Evolutionary conservation across 1,140 invertebrate species (phyloP).

Genomic region (Drosophila sp.): DNA sequence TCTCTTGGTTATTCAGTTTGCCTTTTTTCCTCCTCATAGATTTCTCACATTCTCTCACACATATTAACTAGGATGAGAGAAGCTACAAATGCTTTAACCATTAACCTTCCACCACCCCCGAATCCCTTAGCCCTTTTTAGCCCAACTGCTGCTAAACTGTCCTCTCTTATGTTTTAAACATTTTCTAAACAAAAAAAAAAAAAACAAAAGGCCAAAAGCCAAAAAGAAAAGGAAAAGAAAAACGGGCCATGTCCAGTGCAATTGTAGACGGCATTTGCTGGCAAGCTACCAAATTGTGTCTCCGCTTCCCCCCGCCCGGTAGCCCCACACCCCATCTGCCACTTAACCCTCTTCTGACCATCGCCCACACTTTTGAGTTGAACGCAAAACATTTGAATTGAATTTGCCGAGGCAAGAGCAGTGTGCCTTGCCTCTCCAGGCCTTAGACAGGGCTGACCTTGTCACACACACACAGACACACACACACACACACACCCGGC

Average conservation of each 20-base stretch:
- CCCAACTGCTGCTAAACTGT: constrained; percentile 42
- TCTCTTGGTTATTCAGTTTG: background rate
- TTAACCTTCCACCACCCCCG: constrained; percentile 12
- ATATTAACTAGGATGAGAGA: background rate
- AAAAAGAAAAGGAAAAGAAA: constrained; percentile 37
- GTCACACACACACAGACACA: constrained; percentile 50
- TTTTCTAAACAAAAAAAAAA: constrained; percentile 42
- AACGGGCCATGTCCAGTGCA: constrained; percentile 69
- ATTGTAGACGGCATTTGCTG: constrained; percentile 46
- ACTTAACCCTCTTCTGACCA: constrained; percentile 20
- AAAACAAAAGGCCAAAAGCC: constrained; percentile 43
- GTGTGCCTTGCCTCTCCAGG: constrained; percentile 63
- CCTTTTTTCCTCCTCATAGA: constrained; percentile 16
- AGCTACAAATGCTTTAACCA: constrained; percentile 28
- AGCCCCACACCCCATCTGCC: background rate
- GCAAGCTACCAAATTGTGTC: constrained; percentile 69
- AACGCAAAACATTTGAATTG: constrained; percentile 72
- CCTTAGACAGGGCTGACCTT: constrained; percentile 67
- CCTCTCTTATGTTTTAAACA: constrained; percentile 74
- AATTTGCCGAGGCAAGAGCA: constrained; percentile 65
- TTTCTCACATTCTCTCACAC: constrained; percentile 7
- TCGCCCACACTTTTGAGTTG: constrained; percentile 37
- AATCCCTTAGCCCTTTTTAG: constrained; percentile 7
- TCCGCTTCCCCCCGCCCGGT: background rate
- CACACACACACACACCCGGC: constrained; percentile 6